These are phyloP conservation scores for Campoletis raptor DNA, from an alignment of 2,888 invertebrate species.

Conservation along the genomic window DNA sequence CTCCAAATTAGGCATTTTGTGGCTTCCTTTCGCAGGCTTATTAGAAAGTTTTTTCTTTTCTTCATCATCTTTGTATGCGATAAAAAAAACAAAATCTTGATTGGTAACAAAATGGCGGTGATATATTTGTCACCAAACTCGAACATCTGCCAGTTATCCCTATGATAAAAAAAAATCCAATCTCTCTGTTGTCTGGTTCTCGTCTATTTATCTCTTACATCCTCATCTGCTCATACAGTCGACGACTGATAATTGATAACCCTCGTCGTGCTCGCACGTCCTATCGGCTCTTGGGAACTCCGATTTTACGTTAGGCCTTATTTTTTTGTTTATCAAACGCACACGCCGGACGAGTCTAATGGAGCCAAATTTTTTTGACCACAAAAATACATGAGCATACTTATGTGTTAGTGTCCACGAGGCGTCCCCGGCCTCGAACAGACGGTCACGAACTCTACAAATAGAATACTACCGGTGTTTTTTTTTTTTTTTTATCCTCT, in stretches of 20 bases:
- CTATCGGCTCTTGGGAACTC: slow-evolving; percentile 13
- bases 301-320: not conserved
- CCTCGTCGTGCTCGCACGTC: slow-evolving; percentile 12
- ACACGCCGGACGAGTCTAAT: not conserved
- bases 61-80: not conserved
- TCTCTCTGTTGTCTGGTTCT: not conserved
- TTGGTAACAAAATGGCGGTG: not conserved
- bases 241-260: slow-evolving; percentile 28
- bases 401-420: not conserved
- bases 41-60: not conserved
- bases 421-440: not conserved
- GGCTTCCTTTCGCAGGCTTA: not conserved
- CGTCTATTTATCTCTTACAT: slow-evolving; percentile 19
- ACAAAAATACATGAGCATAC: not conserved
- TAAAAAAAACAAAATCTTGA: not conserved
- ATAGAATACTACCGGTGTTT: not conserved
- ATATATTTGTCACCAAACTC: not conserved
- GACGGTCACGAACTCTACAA: slow-evolving; percentile 1
- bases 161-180: not conserved
- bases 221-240: slow-evolving; percentile 15
- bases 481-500: no score
- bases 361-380: not conserved
- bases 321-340: slow-evolving; percentile 11
- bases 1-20: not conserved
- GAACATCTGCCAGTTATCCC: slow-evolving; percentile 12